Evolutionary conservation across 2,113 vertebrate genomes (phyloP).

Genomic region (Xiphias gladius): DNA sequence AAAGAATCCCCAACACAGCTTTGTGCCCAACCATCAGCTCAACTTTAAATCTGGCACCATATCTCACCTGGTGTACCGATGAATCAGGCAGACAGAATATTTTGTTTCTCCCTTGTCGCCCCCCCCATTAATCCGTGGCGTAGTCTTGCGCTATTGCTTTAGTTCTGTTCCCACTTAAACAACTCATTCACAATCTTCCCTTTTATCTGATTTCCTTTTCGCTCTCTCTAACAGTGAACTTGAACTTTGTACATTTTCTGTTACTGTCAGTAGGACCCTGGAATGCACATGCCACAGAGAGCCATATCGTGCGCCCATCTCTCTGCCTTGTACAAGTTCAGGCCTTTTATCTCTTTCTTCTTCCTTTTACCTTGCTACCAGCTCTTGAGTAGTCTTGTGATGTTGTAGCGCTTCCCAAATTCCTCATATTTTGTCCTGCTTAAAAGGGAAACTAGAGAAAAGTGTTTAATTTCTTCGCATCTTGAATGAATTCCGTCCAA

Average conservation of each 20-base stretch:
- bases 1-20: constrained; percentile 93
- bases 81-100: constrained; percentile 66
- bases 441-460: constrained; percentile 63
- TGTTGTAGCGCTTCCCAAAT: constrained; percentile 77
- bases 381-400: constrained; percentile 81
- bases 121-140: constrained; percentile 4
- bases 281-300: constrained; percentile 71
- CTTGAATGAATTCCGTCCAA: constrained; percentile 71
- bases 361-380: constrained; percentile 65
- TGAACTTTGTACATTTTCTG: constrained; percentile 66
- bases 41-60: constrained; percentile 94
- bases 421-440: constrained; percentile 60
- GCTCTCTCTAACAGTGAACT: constrained; percentile 31
- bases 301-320: constrained; percentile 62
- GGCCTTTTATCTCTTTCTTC: constrained; percentile 63
- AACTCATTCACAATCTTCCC: constrained; percentile 33
- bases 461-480: constrained; percentile 58
- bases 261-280: constrained; percentile 58
- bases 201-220: constrained; percentile 46
- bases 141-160: constrained; percentile 71
- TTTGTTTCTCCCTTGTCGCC: constrained; percentile 1
- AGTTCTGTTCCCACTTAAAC: constrained; percentile 46
- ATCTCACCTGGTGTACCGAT: constrained; percentile 95
- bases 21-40: constrained; percentile 95
- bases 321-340: constrained; percentile 77